Evolutionary conservation across 2,888 invertebrate genomes (phyloP), one percentile per base, ranked within the genome.

Genomic region (Phyto melanocephala): DNA sequence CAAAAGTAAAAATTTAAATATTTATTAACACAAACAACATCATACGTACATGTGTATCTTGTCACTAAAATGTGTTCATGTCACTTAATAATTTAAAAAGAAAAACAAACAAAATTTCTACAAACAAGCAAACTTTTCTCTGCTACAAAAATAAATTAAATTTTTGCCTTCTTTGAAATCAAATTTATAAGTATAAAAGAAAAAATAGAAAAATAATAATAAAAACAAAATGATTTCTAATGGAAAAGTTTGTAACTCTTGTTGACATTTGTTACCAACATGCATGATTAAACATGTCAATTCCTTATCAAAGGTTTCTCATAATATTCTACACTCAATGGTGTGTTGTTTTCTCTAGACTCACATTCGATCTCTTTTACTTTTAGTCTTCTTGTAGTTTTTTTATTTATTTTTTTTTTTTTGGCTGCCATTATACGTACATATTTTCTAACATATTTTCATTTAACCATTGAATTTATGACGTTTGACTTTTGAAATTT

Each of bases 271-370:
- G 76, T 62, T 77, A 54, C 58, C 68, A 33, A 35, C 52, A 77
- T 62, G 76, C 68, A 77, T 68, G 76, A 67, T 67, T 76, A 60
- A 67, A 47, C 75, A 65, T 75, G 75, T 72, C 72, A 72, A 52
- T 52, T 62, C 13, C 6, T 13, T 47, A 63, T 20, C 33, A 63
- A 47, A 63, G 63, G 20, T 47, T 63, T 63, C 33, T 28, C 33
- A 47, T 33, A 47, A 63, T 63, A 33, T 47, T 47, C 33, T 63
- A 20, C 28, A 17, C 24, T 45, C 8, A 24, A 24, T 42, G 62
- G 15, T 3, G 35, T 11, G 11, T 20, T 20, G 8, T 17, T 11
- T 15, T n/a, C 15, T 63, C 7, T 17, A 17, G 11, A 2, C 2
- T 20, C n/a, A 40, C 7, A 20, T 13, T 60, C 40, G 13, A 35